Evolutionary conservation across 2,888 invertebrate species (phyloP), one percentile per base, ranked within the genome.

Genomic region (Fabriciana adippe): DNA sequence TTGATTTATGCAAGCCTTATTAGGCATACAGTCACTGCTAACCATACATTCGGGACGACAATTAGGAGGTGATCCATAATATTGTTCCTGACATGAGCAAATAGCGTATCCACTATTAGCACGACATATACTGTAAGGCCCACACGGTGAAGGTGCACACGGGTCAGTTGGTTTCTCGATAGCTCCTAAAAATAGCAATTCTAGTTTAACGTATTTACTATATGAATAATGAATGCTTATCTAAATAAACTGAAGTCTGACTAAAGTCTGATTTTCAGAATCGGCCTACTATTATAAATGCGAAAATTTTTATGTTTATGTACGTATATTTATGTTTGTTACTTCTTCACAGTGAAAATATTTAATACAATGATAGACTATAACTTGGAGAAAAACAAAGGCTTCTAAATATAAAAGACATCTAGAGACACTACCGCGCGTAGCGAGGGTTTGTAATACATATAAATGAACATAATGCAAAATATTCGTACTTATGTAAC

Each of bases 1-100:
- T 80, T 96, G 95, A 82, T 95, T 95, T 63, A 96, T 94, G 81
- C 98, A 98, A 60, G 97, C 96, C 82, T 93, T 95, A 80, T 97
- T 96, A 79, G 95, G 95, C 76, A 95, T 89, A 85, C 97, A 97
- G 81, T 97, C 97, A 57, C 96, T 95, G 86, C 96, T 97, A 72
- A 96, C 95, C 85, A 96, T 95, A 83, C 97, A 97, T 90, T 97
- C 97, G 16, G 97, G 97, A 62, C 95, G 94, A 84, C 96, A 97
- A 77, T 94, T 94, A 16, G 96, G 96, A 64, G 96, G 96, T 61
- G 97, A 97, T 67, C 97, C 97, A 77, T 95, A 94, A 84, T 96
- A 97, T 84, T 95, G 95, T 77, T 94, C 93, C 81, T 95, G 94
- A 79, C 97, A 97, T 68, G 96, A 96, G 84, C 97, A 97, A 59